Conservation (phyloP, 2,113 vertebrate genomes). For the Rhizomys pruinosus region DNA sequence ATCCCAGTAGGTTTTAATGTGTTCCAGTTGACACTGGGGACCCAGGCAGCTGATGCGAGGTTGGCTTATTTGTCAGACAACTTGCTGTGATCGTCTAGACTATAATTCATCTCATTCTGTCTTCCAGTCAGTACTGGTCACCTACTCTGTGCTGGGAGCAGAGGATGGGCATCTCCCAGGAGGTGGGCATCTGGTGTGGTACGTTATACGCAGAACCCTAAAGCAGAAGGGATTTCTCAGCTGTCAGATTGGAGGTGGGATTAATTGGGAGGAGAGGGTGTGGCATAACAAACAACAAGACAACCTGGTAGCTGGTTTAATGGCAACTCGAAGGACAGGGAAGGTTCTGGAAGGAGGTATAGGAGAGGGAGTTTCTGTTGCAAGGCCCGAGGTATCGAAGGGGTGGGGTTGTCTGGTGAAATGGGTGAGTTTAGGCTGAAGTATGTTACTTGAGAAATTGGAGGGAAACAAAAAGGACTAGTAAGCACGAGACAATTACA, state of each 20-base stretch:
- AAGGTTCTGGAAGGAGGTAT: neutral
- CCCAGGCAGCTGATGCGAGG: neutral
- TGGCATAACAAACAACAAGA: neutral
- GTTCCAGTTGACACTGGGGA: neutral
- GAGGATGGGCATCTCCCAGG: fast-evolving
- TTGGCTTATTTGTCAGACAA: too few relatives aligned
- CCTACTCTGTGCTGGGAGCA: neutral
- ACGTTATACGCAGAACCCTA: neutral
- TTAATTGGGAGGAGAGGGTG: neutral
- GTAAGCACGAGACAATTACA: neutral
- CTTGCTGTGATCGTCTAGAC: too few relatives aligned
- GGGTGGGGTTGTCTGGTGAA: too few relatives aligned
- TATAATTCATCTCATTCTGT: neutral
- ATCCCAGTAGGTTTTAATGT: neutral
- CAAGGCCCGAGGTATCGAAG: too few relatives aligned
- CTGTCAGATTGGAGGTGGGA: fast-evolving
- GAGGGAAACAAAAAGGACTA: neutral
- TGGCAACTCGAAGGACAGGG: neutral
- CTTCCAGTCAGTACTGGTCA: neutral
- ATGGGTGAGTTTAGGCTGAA: neutral
- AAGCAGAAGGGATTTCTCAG: neutral
- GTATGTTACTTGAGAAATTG: neutral
- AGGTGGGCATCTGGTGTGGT: neutral
- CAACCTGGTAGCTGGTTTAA: neutral
- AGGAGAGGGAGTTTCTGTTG: neutral